These are phyloP conservation scores for Podarcis raffonei DNA, from an alignment of 2,113 vertebrate genomes.

Conservation along the genomic window DNA sequence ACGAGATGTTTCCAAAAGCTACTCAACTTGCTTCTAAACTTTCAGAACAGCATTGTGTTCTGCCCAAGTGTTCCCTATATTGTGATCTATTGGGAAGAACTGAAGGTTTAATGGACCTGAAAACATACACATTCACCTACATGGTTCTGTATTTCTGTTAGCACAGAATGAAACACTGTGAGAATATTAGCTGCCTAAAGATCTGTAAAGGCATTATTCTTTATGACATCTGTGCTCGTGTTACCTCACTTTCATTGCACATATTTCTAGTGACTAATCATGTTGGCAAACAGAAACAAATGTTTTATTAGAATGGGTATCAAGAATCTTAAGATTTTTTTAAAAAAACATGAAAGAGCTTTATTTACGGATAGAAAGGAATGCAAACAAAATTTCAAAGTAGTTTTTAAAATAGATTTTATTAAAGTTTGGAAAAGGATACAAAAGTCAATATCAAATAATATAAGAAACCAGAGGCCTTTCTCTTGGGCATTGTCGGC, in stretches of 20 bases:
- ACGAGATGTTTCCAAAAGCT: neutral
- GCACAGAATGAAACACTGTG: conserved; percentile 18
- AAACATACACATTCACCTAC: conserved; percentile 28
- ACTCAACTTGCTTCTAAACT: neutral
- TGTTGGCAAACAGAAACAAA: neutral
- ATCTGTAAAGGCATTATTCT: neutral
- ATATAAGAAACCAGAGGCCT: too few species aligned
- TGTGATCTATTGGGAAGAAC: conserved; percentile 5
- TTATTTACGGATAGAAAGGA: neutral
- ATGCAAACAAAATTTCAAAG: neutral
- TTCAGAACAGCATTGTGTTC: neutral
- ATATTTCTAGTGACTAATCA: neutral
- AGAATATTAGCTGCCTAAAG: neutral
- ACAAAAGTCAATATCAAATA: too few species aligned
- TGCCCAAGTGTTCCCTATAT: conserved; percentile 13
- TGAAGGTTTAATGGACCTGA: conserved; percentile 5
- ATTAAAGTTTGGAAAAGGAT: too few species aligned
- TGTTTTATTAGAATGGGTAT: neutral
- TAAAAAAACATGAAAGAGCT: neutral
- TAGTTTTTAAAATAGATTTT: too few species aligned
- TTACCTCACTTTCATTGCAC: neutral
- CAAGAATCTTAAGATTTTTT: neutral
- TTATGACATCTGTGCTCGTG: neutral
- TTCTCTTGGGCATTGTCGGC: too few species aligned
- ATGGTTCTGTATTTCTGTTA: conserved; percentile 2